Evolutionary conservation across 1,140 invertebrate genomes (phyloP), one percentile per base, ranked within the genome.

Genomic region (Drosophila arawakana): DNA sequence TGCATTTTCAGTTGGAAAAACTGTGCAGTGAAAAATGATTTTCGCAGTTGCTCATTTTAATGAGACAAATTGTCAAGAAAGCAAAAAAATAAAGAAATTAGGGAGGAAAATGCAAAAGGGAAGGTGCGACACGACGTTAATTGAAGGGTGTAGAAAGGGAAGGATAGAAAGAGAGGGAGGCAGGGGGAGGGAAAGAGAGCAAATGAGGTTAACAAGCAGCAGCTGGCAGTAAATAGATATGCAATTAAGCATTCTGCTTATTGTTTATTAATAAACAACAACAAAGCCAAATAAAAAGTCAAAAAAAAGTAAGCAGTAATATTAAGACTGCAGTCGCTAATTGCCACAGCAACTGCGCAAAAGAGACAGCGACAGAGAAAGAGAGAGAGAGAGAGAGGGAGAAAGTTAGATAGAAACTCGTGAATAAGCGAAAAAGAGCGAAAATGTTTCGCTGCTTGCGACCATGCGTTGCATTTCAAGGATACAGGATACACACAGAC

Each of bases 251-350:
- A 89, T 89, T 80, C 78, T 67, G 69, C 68, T 78, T 89, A 89
- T 89, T 89, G 85, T 89, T 89, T 89, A 84, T 90, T 89, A 89
- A 89, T 89, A 89, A 89, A 89, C 80, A 89, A 89, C 82, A 88
- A 84, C 82, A 69, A 81, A 54, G 18, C 65, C 52, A 62, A 80
- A 44, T 37, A 67, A 34, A 47, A 41, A 68, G 13, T 34, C 47
- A 47, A 54, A 50, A 58, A 58, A 25, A 69, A 9, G 47, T 18
- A 39, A 6, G 25, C 25, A 30, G 25, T 30, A 30, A 30, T 30
- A 30, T 30, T 37, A 34, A 37, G 39, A 63, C 7, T 49, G 47
- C 35, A 15, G 60, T 49, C 68, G 61, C 83, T 86, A 83, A 88
- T 89, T 89, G 84, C 84, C 72, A 83, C 69, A 81, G 84, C 72